Evolutionary conservation across 2,797 vertebrate species (phyloP), one percentile per base, ranked within the genome.

Genomic region (Botia kubotai): DNA sequence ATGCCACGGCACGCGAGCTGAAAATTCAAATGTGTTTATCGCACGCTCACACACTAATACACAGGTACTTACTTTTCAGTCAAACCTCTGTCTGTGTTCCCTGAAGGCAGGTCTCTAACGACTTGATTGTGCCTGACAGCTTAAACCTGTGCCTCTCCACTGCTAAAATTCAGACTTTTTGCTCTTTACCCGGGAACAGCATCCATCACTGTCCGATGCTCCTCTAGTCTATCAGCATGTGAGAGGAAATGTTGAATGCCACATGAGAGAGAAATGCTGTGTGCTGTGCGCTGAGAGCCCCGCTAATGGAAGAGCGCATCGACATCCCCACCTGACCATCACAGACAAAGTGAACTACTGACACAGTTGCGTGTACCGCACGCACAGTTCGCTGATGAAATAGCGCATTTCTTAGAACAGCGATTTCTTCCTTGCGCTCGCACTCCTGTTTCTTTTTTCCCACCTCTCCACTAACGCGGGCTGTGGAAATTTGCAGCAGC

Each of bases 281-380:
- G 74, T 57, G 66, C 73, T 53, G 13, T 75, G 58, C 72, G 66
- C 46, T 4, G 23, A 84, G 66, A 79, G 68, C 72, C 74, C 73
- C 68, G 65, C 72, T 43, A 75, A 72, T 36, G 53, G 11, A 39
- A 19, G 72, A 52, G 76, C 70, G 48, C 58, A 77, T 86, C 78
- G 74, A 80, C 70, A 66, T 77, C 80, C 76, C 81, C 85, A 85
- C 70, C 81, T 68, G 83, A 84, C 78, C 52, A 16, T 76, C 79
- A 57, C 75, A 83, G 83, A 72, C 71, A 72, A 74, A 82, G 83
- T 86, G 81, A 83, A 70, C 77, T 85, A 63, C 69, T 85, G 71
- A 86, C 84, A 86, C 80, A 84, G 80, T 82, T 80, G 76, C 72
- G 55, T 57, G 72, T 66, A 57, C 73, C 74, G 26, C 8, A 53